These are phyloP conservation scores for Clavelina lepadiformis DNA, from an alignment of 23 tunicate species.

Conservation along the genomic window DNA sequence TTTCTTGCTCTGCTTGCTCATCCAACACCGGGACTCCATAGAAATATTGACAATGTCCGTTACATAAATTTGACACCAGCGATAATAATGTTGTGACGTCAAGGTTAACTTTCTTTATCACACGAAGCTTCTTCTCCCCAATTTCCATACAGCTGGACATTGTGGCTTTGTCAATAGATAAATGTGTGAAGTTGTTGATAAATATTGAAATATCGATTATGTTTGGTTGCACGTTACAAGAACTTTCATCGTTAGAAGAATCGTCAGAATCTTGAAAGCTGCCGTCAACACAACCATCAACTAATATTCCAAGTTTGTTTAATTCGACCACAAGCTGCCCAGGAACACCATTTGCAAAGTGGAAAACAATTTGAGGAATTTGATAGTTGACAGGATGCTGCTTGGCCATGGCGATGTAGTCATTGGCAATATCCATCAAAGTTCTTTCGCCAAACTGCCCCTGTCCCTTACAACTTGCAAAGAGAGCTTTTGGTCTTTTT, in stretches of 20 bases:
- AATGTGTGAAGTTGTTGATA: no score
- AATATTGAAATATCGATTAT: no score
- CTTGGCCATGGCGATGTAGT: conserved; percentile 27
- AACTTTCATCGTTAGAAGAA: conserved; percentile 7
- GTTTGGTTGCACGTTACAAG: no score
- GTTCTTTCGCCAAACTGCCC: conserved; percentile 75
- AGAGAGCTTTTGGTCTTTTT: conserved; percentile 52
- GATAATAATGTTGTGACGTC: conserved; percentile 69
- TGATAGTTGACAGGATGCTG: conserved; percentile 37
- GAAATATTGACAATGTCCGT: conserved; percentile 33
- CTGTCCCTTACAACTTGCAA: conserved; percentile 38
- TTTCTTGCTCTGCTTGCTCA: conserved; percentile 79
- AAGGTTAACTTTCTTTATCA: conserved; percentile 34
- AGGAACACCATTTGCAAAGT: conserved; percentile 69
- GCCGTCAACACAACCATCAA: conserved; percentile 33
- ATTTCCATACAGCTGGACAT: no score
- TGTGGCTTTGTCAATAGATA: no score
- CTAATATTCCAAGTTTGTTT: conserved; percentile 25
- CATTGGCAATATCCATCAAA: conserved; percentile 48
- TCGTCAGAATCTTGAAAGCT: conserved; percentile 3
- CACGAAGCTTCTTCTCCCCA: no score
- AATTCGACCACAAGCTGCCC: conserved; percentile 25
- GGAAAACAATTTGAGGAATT: conserved; percentile 42
- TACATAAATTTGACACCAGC: conserved; percentile 66
- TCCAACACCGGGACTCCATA: conserved; percentile 48